Evolutionary conservation across 2,113 vertebrate species (phyloP).

Genomic region (Butorides virescens): DNA sequence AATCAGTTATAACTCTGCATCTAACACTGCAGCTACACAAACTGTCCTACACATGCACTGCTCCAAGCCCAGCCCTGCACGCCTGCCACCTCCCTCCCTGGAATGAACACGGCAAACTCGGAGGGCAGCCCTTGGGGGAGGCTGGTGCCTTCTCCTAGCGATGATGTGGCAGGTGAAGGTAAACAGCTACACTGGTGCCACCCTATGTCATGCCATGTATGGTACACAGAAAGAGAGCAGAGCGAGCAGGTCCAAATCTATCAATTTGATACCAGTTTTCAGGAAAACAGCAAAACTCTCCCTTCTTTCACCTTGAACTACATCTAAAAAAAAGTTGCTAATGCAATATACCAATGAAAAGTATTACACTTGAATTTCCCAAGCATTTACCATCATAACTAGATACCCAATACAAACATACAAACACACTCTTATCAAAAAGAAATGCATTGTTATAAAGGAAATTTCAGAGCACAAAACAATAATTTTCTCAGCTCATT

Average conservation of each 20-base stretch:
- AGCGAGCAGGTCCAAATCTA: background rate
- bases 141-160: background rate
- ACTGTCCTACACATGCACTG: background rate
- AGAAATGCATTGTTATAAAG: background rate
- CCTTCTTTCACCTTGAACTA: background rate
- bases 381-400: background rate
- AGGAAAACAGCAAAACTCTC: background rate
- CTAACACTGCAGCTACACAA: background rate
- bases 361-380: background rate
- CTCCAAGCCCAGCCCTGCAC: background rate
- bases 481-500: background rate
- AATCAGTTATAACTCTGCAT: background rate
- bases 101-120: accelerated
- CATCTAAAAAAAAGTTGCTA: background rate
- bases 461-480: background rate
- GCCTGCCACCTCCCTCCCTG: background rate
- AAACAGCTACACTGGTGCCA: background rate
- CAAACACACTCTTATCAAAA: background rate
- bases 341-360: background rate
- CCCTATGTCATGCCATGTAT: background rate
- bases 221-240: background rate
- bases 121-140: background rate
- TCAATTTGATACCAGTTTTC: background rate
- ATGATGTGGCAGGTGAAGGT: background rate
- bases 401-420: background rate